These are phyloP conservation scores for Endotricha flammealis DNA, from an alignment of 2,888 invertebrate species.

Conservation along the genomic window DNA sequence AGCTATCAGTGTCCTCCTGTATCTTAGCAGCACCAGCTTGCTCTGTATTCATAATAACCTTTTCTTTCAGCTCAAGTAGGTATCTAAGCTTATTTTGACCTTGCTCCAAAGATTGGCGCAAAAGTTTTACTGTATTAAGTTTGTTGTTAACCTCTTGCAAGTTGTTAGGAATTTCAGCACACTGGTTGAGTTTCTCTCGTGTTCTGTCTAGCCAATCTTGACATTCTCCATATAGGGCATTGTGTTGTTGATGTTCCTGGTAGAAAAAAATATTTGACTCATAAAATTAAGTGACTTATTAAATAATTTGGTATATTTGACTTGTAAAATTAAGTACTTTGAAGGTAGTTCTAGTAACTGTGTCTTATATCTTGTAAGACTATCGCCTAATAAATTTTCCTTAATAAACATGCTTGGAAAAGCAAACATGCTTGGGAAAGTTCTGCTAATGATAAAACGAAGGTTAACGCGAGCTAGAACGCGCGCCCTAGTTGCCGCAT, in stretches of 20 bases:
- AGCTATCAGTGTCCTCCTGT: conserved; percentile 92
- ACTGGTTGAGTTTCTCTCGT: conserved; percentile 89
- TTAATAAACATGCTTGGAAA: too few species aligned
- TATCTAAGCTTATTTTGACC: conserved; percentile 86
- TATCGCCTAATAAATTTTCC: too few species aligned
- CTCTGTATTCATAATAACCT: conserved; percentile 95
- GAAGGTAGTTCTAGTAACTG: too few species aligned
- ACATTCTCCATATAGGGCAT: conserved; percentile 94
- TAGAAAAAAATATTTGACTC: conserved; percentile 2
- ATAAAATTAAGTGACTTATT: background rate
- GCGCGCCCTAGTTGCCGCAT: too few species aligned
- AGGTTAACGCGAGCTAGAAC: too few species aligned
- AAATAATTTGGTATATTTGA: background rate
- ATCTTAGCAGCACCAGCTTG: conserved; percentile 92
- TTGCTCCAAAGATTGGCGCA: conserved; percentile 94
- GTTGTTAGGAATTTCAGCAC: conserved; percentile 88
- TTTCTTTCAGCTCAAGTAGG: conserved; percentile 93
- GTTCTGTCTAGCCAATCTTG: conserved; percentile 95
- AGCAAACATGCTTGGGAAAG: too few species aligned
- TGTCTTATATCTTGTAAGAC: too few species aligned
- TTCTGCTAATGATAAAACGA: too few species aligned
- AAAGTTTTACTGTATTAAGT: conserved; percentile 89
- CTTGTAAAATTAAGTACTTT: too few species aligned
- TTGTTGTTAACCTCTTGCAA: conserved; percentile 91
- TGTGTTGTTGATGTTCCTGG: conserved; percentile 95